Conservation (phyloP, 2,797 vertebrate genomes). For the Aselliscus stoliczkanus region DNA sequence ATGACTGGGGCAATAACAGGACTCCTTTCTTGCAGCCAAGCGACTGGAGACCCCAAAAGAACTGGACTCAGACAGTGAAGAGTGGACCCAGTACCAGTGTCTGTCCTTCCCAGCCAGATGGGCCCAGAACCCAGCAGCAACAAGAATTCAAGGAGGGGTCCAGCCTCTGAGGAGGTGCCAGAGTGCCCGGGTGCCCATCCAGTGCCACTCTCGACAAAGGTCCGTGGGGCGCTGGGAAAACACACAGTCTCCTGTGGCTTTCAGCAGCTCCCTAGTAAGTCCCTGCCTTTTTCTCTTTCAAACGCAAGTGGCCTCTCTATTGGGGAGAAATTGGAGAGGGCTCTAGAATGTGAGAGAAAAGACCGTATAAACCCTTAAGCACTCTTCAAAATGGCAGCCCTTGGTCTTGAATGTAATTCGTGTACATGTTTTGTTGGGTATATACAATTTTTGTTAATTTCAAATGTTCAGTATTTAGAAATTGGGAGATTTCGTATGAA, state of each 20-base stretch:
- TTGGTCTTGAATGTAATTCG: neutral
- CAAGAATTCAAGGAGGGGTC: neutral
- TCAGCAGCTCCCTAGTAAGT: slow-evolving; percentile 94
- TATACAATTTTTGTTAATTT: neutral
- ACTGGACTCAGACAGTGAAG: slow-evolving; percentile 83
- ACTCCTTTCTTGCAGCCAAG: slow-evolving; percentile 81
- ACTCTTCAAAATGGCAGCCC: neutral
- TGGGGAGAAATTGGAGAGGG: neutral
- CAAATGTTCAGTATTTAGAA: neutral
- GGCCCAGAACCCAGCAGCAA: neutral
- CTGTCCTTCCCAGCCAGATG: slow-evolving; percentile 69
- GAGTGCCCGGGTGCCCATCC: slow-evolving; percentile 75
- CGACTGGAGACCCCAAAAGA: slow-evolving; percentile 86
- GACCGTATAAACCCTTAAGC: neutral
- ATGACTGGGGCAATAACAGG: neutral
- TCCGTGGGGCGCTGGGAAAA: slow-evolving; percentile 76
- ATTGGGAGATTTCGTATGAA: neutral
- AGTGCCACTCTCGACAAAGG: slow-evolving; percentile 79
- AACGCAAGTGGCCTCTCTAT: neutral
- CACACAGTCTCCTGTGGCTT: slow-evolving; percentile 84
- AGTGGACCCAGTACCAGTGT: slow-evolving; percentile 82
- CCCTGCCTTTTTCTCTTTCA: neutral
- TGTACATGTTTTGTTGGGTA: fast-evolving
- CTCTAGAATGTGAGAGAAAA: neutral
- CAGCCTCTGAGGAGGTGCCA: slow-evolving; percentile 78